Base-by-base conservation (phyloP, 2,888 invertebrate genomes). In the Andrena praecox region DNA sequence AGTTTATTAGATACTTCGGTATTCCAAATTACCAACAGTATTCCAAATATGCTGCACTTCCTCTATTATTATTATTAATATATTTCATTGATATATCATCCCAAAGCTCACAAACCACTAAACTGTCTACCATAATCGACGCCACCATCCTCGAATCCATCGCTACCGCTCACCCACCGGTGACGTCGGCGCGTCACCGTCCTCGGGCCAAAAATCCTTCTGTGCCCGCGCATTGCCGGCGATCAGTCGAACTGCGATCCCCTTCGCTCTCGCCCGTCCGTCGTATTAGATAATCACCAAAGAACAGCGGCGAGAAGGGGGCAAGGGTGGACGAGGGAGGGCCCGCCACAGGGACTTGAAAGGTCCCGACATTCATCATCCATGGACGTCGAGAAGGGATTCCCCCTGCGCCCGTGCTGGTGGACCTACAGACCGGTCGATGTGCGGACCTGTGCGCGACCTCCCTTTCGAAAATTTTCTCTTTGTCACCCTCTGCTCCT, bases 281-380 rank as follows among this genome's bases (percentile, higher is more conserved):
- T 87, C 86, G 89, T 90, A 92, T 92, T 92, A 92, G 92, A 91
- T 92, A 92, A 92, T 92, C 92, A 90, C 89, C 90, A 87, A 87
- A 85, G 87, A 85, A 87, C 84, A 82, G 80, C 80, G 77, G 74
- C 81, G 82, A 64, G 42, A 33, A 20, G 54, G 60, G 54, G 20
- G 20, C 12, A 16, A 64, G 54, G 68, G 64, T 24, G 56, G 24
- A 27, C 56, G 24, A 24, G 56, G 42, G 31, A 31, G 35, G 29
- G 42, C 62, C 77, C 83, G 72, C 72, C 73, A 74, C 80, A 80
- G 86, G 88, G 85, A 89, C 90, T 91, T 92, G 90, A 92, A 92
- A 92, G 92, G 88, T 84, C 89, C 91, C 91, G 89, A 89, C 89
- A 91, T 90, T 87, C 88, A 90, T 90, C 90, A 90, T 89, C 84